Conservation (phyloP, 2,797 vertebrate species). For the Pelodytes ibericus region DNA sequence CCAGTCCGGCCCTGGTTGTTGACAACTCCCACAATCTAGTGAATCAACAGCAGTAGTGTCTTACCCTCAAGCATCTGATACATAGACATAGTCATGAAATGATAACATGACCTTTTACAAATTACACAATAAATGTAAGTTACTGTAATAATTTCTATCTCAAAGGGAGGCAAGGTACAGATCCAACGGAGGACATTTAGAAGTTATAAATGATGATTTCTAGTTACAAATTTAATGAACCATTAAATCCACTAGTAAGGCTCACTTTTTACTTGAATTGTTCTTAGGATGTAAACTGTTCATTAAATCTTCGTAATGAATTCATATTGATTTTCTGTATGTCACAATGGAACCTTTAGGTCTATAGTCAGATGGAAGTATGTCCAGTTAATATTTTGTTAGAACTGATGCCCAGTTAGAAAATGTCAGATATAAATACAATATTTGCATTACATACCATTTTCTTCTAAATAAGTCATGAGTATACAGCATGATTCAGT, state of each 20-base stretch:
- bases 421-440: background rate
- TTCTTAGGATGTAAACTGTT: background rate
- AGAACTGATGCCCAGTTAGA: background rate
- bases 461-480: slow-evolving; percentile 86
- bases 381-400: background rate
- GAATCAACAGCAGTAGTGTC: too few species aligned
- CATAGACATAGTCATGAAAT: too few species aligned
- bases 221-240: slow-evolving; percentile 26
- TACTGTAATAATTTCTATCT: slow-evolving; percentile 8
- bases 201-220: background rate
- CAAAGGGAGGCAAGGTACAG: slow-evolving; percentile 7
- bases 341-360: too few species aligned
- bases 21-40: too few species aligned
- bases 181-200: slow-evolving; percentile 8
- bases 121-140: slow-evolving; percentile 9
- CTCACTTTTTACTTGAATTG: background rate
- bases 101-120: slow-evolving; percentile 1
- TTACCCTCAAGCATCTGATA: too few species aligned
- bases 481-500: slow-evolving; percentile 88
- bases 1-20: too few species aligned
- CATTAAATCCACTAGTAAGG: background rate
- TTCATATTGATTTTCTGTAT: background rate
- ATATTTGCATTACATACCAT: slow-evolving; percentile 74
- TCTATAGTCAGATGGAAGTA: too few species aligned
- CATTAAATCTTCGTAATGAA: background rate